Percentiles rank a stretch among this genome's conserved stretches.
Conservation (phyloP, 2,113 vertebrate species). For the Lethenteron reissneri region DNA sequence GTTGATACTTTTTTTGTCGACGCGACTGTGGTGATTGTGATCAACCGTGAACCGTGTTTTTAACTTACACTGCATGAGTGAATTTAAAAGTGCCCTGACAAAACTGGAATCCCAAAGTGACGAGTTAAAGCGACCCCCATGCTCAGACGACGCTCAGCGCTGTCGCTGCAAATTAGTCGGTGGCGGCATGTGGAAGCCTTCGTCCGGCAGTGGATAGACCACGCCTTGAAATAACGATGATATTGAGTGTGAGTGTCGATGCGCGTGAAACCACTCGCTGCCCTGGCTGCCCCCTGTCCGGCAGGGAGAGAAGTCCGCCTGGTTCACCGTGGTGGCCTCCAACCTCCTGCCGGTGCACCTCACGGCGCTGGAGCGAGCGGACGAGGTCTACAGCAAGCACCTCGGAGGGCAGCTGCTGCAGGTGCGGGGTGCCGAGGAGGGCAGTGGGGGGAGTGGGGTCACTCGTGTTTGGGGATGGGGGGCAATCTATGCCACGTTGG, state of each 20-base stretch:
- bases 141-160: too few species aligned
- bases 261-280: background rate
- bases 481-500: too few species aligned
- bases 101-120: constrained; percentile 1
- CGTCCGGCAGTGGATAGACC: too few species aligned
- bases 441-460: too few species aligned
- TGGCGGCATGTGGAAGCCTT: too few species aligned
- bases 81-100: background rate
- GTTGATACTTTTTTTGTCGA: too few species aligned
- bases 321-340: constrained; percentile 64
- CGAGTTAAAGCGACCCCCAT: background rate
- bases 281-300: constrained; percentile 9
- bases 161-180: too few species aligned
- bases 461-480: too few species aligned
- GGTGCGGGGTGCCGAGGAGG: constrained; percentile 22
- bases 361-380: constrained; percentile 35
- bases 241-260: background rate
- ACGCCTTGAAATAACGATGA: background rate
- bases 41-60: too few species aligned
- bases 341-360: constrained; percentile 35
- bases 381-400: constrained; percentile 39
- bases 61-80: too few species aligned
- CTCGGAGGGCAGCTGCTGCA: constrained; percentile 34
- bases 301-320: constrained; percentile 44
- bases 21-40: too few species aligned